A percentile compares a stretch with the other conserved stretches of the same genome.
These are phyloP conservation scores for Julus scanicus DNA, from an alignment of 2,888 invertebrate species.

Conservation along the genomic window DNA sequence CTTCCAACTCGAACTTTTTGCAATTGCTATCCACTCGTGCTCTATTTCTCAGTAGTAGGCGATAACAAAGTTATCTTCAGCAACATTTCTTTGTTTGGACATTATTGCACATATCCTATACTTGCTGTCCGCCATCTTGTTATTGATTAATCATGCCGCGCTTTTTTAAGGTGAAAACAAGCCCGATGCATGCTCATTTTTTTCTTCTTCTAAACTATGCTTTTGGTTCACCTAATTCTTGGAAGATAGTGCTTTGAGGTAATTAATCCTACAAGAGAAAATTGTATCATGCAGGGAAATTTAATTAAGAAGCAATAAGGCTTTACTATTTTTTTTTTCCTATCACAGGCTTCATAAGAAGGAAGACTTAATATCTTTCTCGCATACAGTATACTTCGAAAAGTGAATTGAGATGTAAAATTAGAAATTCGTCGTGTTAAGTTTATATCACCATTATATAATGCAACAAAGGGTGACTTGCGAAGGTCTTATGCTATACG, in stretches of 20 bases:
- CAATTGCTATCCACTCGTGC: neutral
- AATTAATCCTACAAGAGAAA: conserved; percentile 36
- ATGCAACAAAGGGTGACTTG: neutral
- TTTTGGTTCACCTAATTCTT: conserved; percentile 32
- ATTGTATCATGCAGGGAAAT: conserved; percentile 42
- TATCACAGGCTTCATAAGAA: neutral
- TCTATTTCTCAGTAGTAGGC: neutral
- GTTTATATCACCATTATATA: neutral
- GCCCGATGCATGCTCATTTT: conserved; percentile 19
- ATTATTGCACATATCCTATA: neutral
- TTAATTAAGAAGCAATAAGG: conserved; percentile 39
- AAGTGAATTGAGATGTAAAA: neutral
- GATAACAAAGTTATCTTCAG: neutral
- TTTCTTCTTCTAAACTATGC: neutral
- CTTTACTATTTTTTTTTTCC: conserved; percentile 7
- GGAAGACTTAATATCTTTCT: neutral
- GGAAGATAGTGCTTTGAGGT: conserved; percentile 41
- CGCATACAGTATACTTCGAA: neutral
- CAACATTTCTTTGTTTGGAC: neutral
- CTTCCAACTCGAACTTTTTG: neutral
- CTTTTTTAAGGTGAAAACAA: conserved; percentile 34
- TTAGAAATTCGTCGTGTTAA: neutral
- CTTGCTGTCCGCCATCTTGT: neutral
- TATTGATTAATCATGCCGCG: conserved; percentile 32
- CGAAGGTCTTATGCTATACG: neutral